Percentiles rank a stretch among this genome's conserved stretches.
Conservation (phyloP, 2,113 vertebrate species). For the Athene noctua region DNA sequence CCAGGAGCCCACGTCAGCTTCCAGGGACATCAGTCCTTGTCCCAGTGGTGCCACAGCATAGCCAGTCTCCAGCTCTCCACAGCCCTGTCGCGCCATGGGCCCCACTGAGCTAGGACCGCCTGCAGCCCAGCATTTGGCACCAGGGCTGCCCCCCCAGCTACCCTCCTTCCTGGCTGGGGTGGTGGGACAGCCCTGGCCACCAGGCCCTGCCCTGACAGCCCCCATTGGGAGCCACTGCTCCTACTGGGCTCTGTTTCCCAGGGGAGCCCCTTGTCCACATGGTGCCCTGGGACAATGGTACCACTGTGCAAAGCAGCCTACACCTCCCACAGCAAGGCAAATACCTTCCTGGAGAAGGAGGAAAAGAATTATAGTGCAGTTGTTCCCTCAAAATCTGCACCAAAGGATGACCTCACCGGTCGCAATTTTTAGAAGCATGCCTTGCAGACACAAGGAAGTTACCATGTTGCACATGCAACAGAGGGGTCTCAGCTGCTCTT, state of each 20-base stretch:
- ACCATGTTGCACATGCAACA: background rate
- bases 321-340: background rate
- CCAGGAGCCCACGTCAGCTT: background rate
- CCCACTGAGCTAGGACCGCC: background rate
- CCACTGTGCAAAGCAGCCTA: background rate
- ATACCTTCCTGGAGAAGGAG: background rate
- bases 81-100: background rate
- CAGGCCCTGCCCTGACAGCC: background rate
- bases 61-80: background rate
- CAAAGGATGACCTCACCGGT: background rate
- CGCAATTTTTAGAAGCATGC: background rate
- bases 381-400: background rate
- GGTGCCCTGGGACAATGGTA: rapidly evolving
- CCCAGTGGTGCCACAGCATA: background rate
- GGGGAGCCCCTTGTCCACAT: rapidly evolving
- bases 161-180: background rate
- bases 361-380: background rate
- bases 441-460: background rate
- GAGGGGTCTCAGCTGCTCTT: background rate
- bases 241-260: background rate
- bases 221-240: rapidly evolving
- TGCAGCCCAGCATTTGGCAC: background rate
- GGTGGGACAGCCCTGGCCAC: rapidly evolving
- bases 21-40: rapidly evolving
- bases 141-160: background rate